Conservation (phyloP, 2,113 vertebrate species). For the Aspidoscelis tigris region DNA sequence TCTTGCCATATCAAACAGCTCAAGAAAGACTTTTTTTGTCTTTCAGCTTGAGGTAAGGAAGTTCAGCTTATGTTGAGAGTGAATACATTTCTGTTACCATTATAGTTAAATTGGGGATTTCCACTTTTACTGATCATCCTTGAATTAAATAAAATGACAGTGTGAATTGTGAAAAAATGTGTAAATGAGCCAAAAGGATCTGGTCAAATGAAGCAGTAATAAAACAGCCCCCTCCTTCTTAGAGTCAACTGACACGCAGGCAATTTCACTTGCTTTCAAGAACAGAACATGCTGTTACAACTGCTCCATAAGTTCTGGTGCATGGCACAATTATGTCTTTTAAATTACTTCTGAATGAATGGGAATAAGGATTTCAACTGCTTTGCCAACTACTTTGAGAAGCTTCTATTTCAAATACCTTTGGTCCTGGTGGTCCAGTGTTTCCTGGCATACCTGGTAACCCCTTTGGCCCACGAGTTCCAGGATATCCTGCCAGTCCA, state of each 20-base stretch:
- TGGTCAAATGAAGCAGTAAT: constrained; percentile 8
- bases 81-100: neutral
- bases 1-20: no score
- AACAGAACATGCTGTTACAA: neutral
- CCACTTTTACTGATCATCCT: constrained; percentile 4
- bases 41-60: no score
- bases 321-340: constrained; percentile 7
- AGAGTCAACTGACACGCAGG: neutral
- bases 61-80: neutral
- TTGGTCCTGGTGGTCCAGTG: constrained; percentile 81
- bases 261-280: constrained; percentile 19
- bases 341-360: neutral
- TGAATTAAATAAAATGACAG: neutral
- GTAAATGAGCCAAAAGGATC: neutral
- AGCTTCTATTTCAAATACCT: constrained; percentile 74
- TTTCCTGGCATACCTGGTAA: constrained; percentile 83
- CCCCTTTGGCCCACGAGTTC: constrained; percentile 83
- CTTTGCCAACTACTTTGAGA: neutral
- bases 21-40: no score
- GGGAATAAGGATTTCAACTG: neutral
- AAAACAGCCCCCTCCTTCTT: neutral
- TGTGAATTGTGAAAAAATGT: neutral
- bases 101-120: constrained; percentile 1
- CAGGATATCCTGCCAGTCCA: constrained; percentile 85
- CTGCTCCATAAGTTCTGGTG: neutral